Evolutionary conservation across 2,113 vertebrate genomes (phyloP), one percentile per base, ranked within the genome.

Genomic region (Dipodomys ordii): DNA sequence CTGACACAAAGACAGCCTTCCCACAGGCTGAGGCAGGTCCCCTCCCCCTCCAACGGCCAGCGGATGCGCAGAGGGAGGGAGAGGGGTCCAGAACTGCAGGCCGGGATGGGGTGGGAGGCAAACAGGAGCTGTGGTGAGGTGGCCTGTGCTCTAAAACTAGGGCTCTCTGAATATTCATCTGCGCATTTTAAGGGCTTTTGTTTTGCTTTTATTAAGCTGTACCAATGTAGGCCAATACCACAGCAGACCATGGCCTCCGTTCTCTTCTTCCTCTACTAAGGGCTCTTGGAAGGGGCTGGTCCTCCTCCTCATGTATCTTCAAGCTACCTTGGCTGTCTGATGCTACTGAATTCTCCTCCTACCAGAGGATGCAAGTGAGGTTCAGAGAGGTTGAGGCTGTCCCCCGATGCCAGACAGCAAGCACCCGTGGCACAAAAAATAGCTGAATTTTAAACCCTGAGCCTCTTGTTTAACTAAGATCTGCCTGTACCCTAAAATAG

Each of bases 91-190:
- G n/a, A 2, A 7, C 32, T 60, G n/a, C 88, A 53, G 76, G 22
- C 1, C 53, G 13, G 7, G 13, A 1, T 3, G 4, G 62, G 0
- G 12, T 32, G 6, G 19, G 32, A 1, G 0, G 9, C 20, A 4
- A 3, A 1, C 72, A n/a, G 67, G 25, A 16, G 20, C 88, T 44
- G 1, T 20, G 3, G 19, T 12, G 18, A 7, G 28, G 4, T 5
- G 71, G 28, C 65, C 44, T 19, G 30, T 28, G 2, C 30, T 82
- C 65, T 39, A 72, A 65, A 90, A 83, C 44, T 32, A 13, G 12
- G 15, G 25, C 19, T 13, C n/a, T 85, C 62, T 73, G 27, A 0
- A 28, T n/a, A 64, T 5, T 28, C 30, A 15, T 23, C 20, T 82
- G 60, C 32, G 62, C 77, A 32, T 23, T 22, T 44, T 20, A 62